Conservation (phyloP, 2,797 vertebrate species). For the Nothura maculosa region DNA sequence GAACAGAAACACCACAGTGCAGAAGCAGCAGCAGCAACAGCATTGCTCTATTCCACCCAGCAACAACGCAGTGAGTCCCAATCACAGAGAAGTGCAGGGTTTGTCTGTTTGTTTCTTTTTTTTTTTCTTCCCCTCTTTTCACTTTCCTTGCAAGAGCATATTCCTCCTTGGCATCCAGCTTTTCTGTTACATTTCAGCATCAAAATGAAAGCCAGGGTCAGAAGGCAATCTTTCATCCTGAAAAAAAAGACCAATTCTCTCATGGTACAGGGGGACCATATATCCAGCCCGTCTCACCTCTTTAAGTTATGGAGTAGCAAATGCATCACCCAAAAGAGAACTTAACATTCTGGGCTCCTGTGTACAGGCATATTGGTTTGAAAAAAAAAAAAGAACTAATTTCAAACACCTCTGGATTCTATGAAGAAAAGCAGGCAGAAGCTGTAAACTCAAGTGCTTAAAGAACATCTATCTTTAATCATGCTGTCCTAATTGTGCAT, state of each 20-base stretch:
- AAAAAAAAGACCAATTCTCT: fast-evolving
- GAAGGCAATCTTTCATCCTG: not conserved
- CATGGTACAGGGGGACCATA: not conserved
- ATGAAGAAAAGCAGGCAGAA: not conserved
- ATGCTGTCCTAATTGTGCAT: not conserved
- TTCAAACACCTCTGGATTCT: not conserved
- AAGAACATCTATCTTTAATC: not conserved
- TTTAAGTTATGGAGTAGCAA: not conserved
- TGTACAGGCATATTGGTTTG: not conserved
- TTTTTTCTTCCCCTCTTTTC: not conserved
- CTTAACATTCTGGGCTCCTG: not conserved
- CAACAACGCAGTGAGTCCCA: constrained; percentile 58
- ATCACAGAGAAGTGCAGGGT: constrained; percentile 51
- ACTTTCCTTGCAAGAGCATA: not conserved
- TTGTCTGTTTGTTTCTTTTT: not conserved
- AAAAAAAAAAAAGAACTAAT: not conserved
- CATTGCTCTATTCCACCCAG: constrained; percentile 62
- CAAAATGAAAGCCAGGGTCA: not conserved
- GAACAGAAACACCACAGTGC: constrained; percentile 50
- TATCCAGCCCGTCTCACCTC: not conserved
- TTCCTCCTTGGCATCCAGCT: not conserved
- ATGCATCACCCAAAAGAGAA: not conserved
- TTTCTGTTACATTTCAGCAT: not conserved
- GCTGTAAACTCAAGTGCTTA: not conserved
- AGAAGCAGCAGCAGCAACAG: constrained; percentile 18